Percentiles rank a stretch among this genome's conserved stretches.
phyloP scores from a whole-genome alignment of 2,888 invertebrate species.

The Phymatocera aterrima region DNA sequence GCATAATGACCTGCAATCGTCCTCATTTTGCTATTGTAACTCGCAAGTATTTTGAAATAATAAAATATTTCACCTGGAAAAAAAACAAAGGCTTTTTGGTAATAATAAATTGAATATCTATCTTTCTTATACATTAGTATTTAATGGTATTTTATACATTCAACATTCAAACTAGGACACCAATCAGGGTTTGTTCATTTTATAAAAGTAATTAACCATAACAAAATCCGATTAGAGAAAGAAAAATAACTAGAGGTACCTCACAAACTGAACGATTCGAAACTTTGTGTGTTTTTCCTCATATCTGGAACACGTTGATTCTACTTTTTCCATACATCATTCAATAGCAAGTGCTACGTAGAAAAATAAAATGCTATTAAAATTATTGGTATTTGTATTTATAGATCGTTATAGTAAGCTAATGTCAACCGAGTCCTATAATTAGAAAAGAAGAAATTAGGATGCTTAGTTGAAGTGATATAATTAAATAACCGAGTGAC shows the following conservation, averaged over 20 bases:
- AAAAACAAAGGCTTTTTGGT: slow-evolving; percentile 5
- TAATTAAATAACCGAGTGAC: slow-evolving; percentile 10
- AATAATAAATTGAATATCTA: background rate
- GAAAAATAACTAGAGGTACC: background rate
- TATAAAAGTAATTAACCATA: background rate
- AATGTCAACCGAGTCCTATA: background rate
- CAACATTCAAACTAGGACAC: too few species aligned
- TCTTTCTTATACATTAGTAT: background rate
- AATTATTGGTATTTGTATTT: slow-evolving; percentile 16
- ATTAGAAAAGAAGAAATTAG: background rate
- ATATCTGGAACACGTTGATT: slow-evolving; percentile 20
- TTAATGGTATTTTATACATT: background rate
- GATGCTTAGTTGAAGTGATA: slow-evolving; percentile 12
- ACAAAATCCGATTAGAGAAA: background rate
- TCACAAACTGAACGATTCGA: background rate
- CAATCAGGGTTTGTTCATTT: background rate
- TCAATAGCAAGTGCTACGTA: background rate
- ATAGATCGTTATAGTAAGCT: background rate
- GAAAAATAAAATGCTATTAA: background rate
- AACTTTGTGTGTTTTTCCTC: background rate
- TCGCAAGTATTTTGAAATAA: slow-evolving; percentile 17
- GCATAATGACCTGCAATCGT: background rate
- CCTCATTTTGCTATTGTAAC: background rate
- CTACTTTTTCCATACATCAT: background rate
- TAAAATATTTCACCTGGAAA: slow-evolving; percentile 21